Evolutionary conservation across 2,113 vertebrate species (phyloP).

Genomic region (Scolopax mira): DNA sequence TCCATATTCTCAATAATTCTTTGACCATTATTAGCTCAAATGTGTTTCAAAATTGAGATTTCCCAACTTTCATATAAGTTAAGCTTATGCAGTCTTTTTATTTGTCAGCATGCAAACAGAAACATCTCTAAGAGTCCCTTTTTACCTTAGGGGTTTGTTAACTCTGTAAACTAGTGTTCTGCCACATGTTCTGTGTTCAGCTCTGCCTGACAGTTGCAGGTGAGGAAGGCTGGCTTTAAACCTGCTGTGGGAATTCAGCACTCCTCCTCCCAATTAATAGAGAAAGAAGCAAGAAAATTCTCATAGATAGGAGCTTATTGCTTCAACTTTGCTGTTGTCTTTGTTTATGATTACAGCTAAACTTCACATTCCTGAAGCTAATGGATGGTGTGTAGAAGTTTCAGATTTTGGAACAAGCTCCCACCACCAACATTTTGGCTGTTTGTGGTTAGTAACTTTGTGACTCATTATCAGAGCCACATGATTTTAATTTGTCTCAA

Average conservation of each 20-base stretch:
- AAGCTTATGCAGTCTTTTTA: neutral
- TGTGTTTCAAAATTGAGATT: neutral
- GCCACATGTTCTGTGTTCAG: too few relatives aligned
- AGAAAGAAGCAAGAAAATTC: neutral
- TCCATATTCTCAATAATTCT: neutral
- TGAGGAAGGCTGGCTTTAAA: neutral
- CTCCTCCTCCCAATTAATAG: neutral
- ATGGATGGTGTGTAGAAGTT: neutral
- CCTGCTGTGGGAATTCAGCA: neutral
- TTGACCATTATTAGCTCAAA: neutral
- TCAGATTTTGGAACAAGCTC: neutral
- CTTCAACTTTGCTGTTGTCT: neutral
- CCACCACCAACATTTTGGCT: neutral
- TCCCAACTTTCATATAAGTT: neutral
- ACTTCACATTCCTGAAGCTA: neutral
- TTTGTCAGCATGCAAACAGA: neutral
- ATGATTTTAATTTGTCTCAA: neutral
- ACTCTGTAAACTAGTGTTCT: neutral
- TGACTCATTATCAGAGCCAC: neutral
- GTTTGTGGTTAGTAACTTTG: neutral
- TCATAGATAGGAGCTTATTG: neutral
- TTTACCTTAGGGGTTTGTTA: neutral
- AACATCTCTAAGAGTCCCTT: neutral
- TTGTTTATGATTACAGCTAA: neutral
- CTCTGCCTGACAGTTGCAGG: neutral